Percentiles rank a stretch among this genome's conserved stretches.
Evolutionary conservation across 2,797 vertebrate species (phyloP).

Genomic region (Sebastes cheni): DNA sequence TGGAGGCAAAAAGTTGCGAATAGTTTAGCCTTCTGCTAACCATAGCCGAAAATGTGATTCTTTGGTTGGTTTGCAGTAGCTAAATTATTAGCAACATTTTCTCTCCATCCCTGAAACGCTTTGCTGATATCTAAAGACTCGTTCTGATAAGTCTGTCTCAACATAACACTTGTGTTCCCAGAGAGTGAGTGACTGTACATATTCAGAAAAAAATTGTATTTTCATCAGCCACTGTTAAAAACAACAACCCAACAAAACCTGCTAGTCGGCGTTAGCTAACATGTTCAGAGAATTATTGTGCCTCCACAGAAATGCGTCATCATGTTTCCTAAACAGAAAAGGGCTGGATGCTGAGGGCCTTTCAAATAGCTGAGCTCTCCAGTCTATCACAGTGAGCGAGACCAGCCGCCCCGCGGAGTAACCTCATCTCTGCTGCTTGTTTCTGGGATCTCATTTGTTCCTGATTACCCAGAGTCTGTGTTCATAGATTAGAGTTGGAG

Average conservation of each 20-base stretch:
- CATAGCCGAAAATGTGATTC: no score
- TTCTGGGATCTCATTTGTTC: constrained; percentile 30
- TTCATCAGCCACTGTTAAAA: no score
- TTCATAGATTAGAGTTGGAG: not conserved
- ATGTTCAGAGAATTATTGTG: not conserved
- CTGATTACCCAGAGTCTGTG: not conserved
- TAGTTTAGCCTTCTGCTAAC: no score
- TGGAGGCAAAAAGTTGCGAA: no score
- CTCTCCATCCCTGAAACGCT: no score
- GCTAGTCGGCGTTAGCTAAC: not conserved
- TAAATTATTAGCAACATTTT: no score
- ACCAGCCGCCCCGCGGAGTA: constrained; percentile 1
- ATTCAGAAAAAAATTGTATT: no score
- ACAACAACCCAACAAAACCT: not conserved
- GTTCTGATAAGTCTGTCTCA: no score
- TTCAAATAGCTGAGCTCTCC: constrained; percentile 17
- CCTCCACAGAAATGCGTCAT: not conserved
- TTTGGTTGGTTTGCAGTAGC: no score
- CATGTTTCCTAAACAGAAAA: not conserved
- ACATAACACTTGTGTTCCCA: no score
- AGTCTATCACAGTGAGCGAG: constrained; percentile 5
- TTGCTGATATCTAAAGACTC: no score
- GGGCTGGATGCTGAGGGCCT: constrained; percentile 1
- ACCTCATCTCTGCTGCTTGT: constrained; percentile 21
- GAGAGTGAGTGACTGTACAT: no score